Evolutionary conservation across 2,888 invertebrate genomes (phyloP), one percentile per base, ranked within the genome.

Genomic region (Creontiades dilutus): DNA sequence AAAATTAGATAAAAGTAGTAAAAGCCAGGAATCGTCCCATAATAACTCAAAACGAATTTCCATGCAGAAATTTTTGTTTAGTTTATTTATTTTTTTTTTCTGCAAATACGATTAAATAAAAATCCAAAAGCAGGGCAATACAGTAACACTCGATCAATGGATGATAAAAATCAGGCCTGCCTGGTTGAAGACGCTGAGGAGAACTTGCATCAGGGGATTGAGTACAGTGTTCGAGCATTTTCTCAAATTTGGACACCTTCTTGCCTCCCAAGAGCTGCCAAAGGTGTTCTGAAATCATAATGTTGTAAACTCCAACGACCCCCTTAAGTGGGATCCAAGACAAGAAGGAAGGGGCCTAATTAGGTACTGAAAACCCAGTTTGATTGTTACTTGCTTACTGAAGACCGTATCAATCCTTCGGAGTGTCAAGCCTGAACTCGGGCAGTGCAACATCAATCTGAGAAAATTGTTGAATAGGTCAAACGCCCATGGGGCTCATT

Each of bases 161-260:
- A 19, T 68, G 23, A 68, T 68, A 68, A 68, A 68, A n/a, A 68
- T 23, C 68, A 68, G 23, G 68, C 68, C 68, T 68, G 68, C 68
- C 68, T 68, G 68, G 12, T 68, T 0, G 7, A 1, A 11, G 68
- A 23, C 3, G 11, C 12, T 7, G 5, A 52, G 52, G 52, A 16
- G 14, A 3, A 52, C 13, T 3, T 9, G 68, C 23, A 13, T 23
- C 27, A 14, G 52, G 52, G 52, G 52, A 2, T 52, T 11, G 3
- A 23, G 27, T n/a, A n/a, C n/a, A n/a, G n/a, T n/a, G n/a, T n/a
- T n/a, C n/a, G n/a, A n/a, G 9, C 11, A 68, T 12, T 68, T 52
- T 52, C 52, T 19, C 68, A 19, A 19, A 19, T n/a, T 61, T 0
- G 12, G 13, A 68, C 12, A n/a, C 57, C 57, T 23, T 12, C 23